phyloP scores from a whole-genome alignment of 2,888 invertebrate genomes.

The Pandemis heparana region DNA sequence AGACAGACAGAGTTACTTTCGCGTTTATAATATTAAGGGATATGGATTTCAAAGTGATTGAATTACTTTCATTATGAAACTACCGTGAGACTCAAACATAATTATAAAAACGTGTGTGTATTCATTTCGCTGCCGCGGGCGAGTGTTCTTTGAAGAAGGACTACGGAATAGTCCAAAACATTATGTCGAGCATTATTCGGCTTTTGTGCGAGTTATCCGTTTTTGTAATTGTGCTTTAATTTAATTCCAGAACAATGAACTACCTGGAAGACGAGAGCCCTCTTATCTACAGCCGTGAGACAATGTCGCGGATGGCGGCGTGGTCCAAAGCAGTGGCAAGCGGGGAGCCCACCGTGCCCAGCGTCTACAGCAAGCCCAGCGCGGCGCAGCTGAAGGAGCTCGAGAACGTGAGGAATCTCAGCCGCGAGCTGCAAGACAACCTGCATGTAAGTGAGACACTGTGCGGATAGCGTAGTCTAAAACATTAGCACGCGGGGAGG shows the following conservation, averaged over 20 bases:
- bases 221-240: no score
- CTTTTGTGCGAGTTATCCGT: no score
- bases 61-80: no score
- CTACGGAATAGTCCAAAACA: no score
- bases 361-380: conserved; percentile 74
- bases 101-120: no score
- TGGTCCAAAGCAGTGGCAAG: conserved; percentile 68
- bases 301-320: conserved; percentile 64
- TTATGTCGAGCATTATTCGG: no score
- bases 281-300: conserved; percentile 54
- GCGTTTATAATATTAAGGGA: no score
- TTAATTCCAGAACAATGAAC: conserved; percentile 63
- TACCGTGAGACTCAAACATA: no score
- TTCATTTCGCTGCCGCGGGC: no score
- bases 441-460: conserved; percentile 66
- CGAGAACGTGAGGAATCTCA: conserved; percentile 72
- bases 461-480: conserved; percentile 63
- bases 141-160: no score
- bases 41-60: no score
- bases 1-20: no score
- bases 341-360: conserved; percentile 66
- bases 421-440: conserved; percentile 75
- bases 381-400: conserved; percentile 71
- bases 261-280: conserved; percentile 58
- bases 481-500: conserved; percentile 63